Conservation (phyloP, 30 jellyfish, hydroid and myxozoan species). For the Catostylus mosaicus region DNA sequence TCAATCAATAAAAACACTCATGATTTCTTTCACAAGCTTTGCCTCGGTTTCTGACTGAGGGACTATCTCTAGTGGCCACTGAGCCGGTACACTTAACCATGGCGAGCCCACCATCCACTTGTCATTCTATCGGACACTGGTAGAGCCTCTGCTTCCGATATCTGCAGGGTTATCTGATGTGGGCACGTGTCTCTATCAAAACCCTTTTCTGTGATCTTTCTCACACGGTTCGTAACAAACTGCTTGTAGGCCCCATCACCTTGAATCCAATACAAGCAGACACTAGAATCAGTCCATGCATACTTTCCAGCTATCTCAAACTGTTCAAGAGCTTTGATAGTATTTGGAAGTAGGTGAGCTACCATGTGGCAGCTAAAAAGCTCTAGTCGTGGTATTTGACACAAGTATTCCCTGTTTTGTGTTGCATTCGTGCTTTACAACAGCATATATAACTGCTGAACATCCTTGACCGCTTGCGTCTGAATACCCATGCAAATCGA, state of each 20-base stretch:
- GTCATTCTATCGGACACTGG: neutral
- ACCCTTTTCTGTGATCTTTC: slow-evolving; percentile 51
- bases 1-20: slow-evolving; percentile 9
- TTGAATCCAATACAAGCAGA: too few relatives aligned
- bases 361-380: slow-evolving; percentile 73
- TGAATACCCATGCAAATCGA: slow-evolving; percentile 46
- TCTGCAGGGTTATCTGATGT: slow-evolving; percentile 63
- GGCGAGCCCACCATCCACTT: slow-evolving; percentile 34
- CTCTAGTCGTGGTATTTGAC: slow-evolving; percentile 73
- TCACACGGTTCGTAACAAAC: slow-evolving; percentile 57
- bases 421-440: slow-evolving; percentile 55
- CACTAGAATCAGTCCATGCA: too few relatives aligned
- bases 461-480: slow-evolving; percentile 73
- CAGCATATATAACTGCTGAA: too few relatives aligned
- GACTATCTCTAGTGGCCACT: slow-evolving; percentile 53
- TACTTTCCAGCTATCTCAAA: too few relatives aligned
- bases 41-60: slow-evolving; percentile 51
- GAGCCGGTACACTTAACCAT: slow-evolving; percentile 18
- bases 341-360: too few relatives aligned
- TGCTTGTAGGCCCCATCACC: slow-evolving; percentile 62
- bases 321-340: too few relatives aligned
- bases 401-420: slow-evolving; percentile 41
- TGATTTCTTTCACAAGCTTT: slow-evolving; percentile 41
- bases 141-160: slow-evolving; percentile 53
- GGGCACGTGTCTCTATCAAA: slow-evolving; percentile 60